phyloP scores from a whole-genome alignment of 2,797 vertebrate species.

The Ciconia nigra region DNA sequence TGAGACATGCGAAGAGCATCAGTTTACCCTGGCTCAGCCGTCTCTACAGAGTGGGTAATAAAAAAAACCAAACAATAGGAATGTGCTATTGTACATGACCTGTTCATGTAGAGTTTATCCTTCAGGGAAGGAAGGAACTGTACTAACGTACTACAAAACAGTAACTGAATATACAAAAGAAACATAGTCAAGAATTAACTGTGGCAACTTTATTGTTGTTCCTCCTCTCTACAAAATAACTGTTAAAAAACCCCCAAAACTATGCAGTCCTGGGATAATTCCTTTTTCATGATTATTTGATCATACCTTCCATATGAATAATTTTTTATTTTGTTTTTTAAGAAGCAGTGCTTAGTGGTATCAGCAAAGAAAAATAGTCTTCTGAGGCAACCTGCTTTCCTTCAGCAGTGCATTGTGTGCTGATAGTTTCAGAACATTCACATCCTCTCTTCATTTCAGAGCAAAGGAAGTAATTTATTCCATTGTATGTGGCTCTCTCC shows the following conservation, averaged over 20 bases:
- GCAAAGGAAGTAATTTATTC: neutral
- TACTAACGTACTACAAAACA: neutral
- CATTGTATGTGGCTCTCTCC: neutral
- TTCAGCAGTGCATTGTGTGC: neutral
- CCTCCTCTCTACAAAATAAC: neutral
- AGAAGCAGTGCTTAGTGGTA: neutral
- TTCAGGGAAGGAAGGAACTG: neutral
- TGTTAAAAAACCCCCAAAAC: neutral
- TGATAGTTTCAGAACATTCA: neutral
- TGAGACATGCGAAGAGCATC: neutral
- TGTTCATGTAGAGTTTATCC: neutral
- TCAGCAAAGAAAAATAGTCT: neutral
- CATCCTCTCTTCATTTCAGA: neutral
- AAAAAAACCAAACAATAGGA: neutral
- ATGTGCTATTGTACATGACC: neutral
- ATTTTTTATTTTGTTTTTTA: neutral
- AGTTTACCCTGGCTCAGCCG: neutral
- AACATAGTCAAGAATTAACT: neutral
- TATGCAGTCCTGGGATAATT: neutral
- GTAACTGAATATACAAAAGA: neutral
- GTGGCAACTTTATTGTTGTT: neutral
- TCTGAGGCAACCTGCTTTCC: neutral
- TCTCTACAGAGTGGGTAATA: neutral
- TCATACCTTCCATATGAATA: neutral
- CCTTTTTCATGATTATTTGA: neutral